phyloP scores from a whole-genome alignment of 2,113 vertebrate genomes.

The Mugil cephalus region DNA sequence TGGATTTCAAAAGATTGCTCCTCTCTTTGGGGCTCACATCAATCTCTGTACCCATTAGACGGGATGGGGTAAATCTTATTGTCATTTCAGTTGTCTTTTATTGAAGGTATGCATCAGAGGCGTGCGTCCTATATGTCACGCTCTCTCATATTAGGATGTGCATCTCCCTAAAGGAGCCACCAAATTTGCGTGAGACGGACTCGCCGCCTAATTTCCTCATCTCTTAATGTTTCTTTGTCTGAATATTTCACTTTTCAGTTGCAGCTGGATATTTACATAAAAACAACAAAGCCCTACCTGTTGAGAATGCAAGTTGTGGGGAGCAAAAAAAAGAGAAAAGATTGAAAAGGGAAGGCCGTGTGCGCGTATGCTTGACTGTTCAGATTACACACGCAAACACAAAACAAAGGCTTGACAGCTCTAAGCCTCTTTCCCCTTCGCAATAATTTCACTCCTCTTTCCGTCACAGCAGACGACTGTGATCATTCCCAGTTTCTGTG shows the following conservation, averaged over 20 bases:
- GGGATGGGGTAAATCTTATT: constrained; percentile 77
- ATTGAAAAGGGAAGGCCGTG: constrained; percentile 14
- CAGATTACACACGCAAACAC: constrained; percentile 10
- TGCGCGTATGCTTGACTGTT: not conserved
- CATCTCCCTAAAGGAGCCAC: constrained; percentile 34
- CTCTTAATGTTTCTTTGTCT: not conserved
- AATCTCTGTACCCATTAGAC: constrained; percentile 70
- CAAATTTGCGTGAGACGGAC: constrained; percentile 16
- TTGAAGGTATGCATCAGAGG: constrained; percentile 66
- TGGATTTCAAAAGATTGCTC: constrained; percentile 76
- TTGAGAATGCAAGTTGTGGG: not conserved
- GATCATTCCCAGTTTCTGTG: constrained; percentile 63
- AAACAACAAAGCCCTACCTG: not conserved
- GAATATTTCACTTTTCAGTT: constrained; percentile 9
- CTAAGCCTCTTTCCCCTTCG: constrained; percentile 20
- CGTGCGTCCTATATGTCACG: constrained; percentile 45
- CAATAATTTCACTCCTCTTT: constrained; percentile 45
- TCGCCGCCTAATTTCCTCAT: constrained; percentile 14
- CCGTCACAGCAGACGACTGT: constrained; percentile 45
- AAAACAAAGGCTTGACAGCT: constrained; percentile 15
- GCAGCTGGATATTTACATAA: not conserved
- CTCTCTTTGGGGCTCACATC: constrained; percentile 69
- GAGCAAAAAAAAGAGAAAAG: constrained; percentile 1
- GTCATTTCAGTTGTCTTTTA: constrained; percentile 79
- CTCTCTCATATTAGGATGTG: constrained; percentile 47